These are phyloP conservation scores for Apogon talboti DNA, from an alignment of 2,797 vertebrate genomes.

Conservation along the genomic window DNA sequence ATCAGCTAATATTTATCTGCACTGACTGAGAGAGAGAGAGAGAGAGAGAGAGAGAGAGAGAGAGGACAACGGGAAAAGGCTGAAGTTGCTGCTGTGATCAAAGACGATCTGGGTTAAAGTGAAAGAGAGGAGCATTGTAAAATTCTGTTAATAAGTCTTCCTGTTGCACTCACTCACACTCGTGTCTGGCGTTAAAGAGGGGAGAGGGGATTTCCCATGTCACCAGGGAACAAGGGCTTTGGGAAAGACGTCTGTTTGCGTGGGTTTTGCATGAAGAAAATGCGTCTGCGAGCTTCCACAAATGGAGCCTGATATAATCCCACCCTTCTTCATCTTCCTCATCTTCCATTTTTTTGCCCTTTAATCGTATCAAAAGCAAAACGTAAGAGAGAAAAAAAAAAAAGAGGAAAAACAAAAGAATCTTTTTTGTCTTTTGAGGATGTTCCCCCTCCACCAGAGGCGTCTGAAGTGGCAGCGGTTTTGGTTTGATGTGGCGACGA, in stretches of 20 bases:
- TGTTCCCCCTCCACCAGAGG: constrained; percentile 16
- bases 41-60: constrained; percentile 50
- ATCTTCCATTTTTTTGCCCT: background rate
- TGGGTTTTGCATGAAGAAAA: constrained; percentile 59
- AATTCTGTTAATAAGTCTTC: constrained; percentile 64
- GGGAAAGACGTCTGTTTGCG: constrained; percentile 59
- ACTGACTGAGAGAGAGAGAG: background rate
- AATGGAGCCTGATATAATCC: constrained; percentile 54
- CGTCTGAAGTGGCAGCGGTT: constrained; percentile 53
- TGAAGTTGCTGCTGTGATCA: constrained; percentile 56
- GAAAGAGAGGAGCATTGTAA: constrained; percentile 35
- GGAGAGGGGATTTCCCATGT: constrained; percentile 64
- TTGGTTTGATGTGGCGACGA: constrained; percentile 61
- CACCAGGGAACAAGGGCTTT: constrained; percentile 46
- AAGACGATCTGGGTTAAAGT: constrained; percentile 46
- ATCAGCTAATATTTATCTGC: constrained; percentile 48
- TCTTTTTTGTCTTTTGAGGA: constrained; percentile 12
- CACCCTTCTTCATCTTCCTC: constrained; percentile 26
- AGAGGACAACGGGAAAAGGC: constrained; percentile 34
- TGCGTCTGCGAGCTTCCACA: constrained; percentile 22
- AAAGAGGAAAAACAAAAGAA: constrained; percentile 13
- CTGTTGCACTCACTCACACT: constrained; percentile 33
- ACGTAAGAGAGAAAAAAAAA: background rate
- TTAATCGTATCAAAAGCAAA: constrained; percentile 31
- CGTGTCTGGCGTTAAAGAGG: constrained; percentile 23